Evolutionary conservation across 2,888 invertebrate genomes (phyloP), one percentile per base, ranked within the genome.

Genomic region (Drosophila peninsularis): DNA sequence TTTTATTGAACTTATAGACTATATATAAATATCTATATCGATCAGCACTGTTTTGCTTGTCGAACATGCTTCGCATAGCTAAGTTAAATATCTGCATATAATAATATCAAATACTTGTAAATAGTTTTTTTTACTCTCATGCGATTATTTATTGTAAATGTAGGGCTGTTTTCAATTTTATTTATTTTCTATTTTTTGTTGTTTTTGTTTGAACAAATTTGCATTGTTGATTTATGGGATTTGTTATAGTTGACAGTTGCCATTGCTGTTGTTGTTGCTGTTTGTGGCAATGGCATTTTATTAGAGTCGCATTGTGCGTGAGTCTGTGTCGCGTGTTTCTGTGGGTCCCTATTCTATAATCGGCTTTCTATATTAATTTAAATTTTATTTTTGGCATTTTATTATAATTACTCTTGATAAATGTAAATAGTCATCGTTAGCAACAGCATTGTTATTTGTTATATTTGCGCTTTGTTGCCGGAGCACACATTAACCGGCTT

Each of bases 201-300:
- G 55, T 66, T 49, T 52, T 55, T 49, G 27, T 27, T 11, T 53
- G 63, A 39, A 60, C 73, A 71, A 70, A 74, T 81, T 79, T 78
- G 57, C 78, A 78, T 79, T 82, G 88, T 84, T 89, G 90, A 90
- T 90, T 90, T 90, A 90, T 90, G 82, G 85, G 90, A 89, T 89
- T 89, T 87, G 84, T 82, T 78, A 82, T 79, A 77, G 86, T 89
- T 88, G 89, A 88, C 89, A 86, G 80, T 83, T 67, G 73, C 69
- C 66, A 57, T 69, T 69, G 47, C 34, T 39, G 45, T 32, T 37
- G 49, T 58, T 68, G 71, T 50, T 71, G 66, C 57, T 68, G 53
- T 30, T 30, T 71, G 70, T 62, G 71, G 62, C 60, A 39, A 17
- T 62, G 61, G 62, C 37, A 45, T 69, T 69, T 56, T 63, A 66